Percentiles rank a stretch among this genome's conserved stretches.
Conservation (phyloP, 2,888 invertebrate species). For the Sussaba pulchella region DNA sequence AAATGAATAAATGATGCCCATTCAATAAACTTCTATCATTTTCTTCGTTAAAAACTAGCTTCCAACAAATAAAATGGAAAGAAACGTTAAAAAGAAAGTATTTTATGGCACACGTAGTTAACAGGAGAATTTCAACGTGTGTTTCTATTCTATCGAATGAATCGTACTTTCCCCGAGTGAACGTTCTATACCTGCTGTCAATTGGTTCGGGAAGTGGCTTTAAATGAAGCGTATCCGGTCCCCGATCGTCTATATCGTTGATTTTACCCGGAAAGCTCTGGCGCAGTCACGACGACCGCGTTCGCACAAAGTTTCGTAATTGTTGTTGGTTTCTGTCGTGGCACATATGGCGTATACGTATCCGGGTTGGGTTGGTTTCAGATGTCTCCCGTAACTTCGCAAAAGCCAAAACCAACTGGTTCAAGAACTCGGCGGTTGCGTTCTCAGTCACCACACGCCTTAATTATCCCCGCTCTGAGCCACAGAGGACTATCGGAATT, state of each 20-base stretch:
- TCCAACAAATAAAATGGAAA: background rate
- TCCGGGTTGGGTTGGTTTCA: background rate
- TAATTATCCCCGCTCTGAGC: background rate
- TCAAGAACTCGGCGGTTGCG: background rate
- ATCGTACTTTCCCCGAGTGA: background rate
- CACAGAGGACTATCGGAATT: background rate
- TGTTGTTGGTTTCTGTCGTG: conserved; percentile 17
- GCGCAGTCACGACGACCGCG: conserved; percentile 18
- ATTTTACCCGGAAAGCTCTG: conserved; percentile 3
- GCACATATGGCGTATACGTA: conserved; percentile 12
- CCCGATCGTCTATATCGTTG: conserved; percentile 16
- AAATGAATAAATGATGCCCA: no score
- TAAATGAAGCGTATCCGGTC: background rate
- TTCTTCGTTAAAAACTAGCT: no score
- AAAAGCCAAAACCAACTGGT: background rate
- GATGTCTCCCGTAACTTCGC: conserved; percentile 14
- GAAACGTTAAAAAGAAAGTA: background rate
- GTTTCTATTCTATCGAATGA: background rate
- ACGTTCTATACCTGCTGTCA: background rate
- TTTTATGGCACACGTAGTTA: no score
- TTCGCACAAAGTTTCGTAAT: conserved; percentile 52
- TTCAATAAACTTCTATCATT: no score
- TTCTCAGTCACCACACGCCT: background rate
- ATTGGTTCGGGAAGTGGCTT: background rate
- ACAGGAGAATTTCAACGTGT: background rate